Evolutionary conservation across 64 coral and sea anemone genomes (phyloP).

Genomic region (Porites lutea): DNA sequence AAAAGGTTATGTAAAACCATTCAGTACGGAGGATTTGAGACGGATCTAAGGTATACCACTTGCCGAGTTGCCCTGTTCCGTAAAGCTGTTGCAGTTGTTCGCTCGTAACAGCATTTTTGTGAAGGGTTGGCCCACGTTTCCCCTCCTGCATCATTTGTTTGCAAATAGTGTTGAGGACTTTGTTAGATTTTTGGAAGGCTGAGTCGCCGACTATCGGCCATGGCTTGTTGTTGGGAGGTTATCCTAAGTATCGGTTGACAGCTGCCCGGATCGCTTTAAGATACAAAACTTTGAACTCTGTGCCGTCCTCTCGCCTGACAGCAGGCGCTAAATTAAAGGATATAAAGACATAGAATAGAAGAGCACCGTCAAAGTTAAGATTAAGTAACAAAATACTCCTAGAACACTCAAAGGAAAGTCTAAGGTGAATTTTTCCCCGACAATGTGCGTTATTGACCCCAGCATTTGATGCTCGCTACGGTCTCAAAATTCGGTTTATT

Average conservation of each 20-base stretch:
- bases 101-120: conserved; percentile 61
- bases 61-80: conserved; percentile 37
- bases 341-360: no score
- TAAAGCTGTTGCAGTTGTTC: conserved; percentile 45
- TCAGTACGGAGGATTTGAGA: conserved; percentile 20
- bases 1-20: conserved; percentile 48
- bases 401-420: no score
- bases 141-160: conserved; percentile 42
- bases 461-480: no score
- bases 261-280: conserved; percentile 22
- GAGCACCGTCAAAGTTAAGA: no score
- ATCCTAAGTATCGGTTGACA: conserved; percentile 49
- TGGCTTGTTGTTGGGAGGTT: conserved; percentile 50
- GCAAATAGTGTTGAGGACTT: conserved; percentile 62
- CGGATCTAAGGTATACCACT: not conserved
- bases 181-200: conserved; percentile 47
- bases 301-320: conserved; percentile 41
- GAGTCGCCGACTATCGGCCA: conserved; percentile 46
- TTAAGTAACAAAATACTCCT: no score
- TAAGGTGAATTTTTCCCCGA: no score
- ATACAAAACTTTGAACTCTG: conserved; percentile 35
- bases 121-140: not conserved
- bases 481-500: no score
- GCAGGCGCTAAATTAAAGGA: not conserved
- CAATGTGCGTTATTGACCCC: no score